These are phyloP conservation scores for Augochlorella aurata DNA, from an alignment of 2,888 invertebrate species.

Conservation along the genomic window DNA sequence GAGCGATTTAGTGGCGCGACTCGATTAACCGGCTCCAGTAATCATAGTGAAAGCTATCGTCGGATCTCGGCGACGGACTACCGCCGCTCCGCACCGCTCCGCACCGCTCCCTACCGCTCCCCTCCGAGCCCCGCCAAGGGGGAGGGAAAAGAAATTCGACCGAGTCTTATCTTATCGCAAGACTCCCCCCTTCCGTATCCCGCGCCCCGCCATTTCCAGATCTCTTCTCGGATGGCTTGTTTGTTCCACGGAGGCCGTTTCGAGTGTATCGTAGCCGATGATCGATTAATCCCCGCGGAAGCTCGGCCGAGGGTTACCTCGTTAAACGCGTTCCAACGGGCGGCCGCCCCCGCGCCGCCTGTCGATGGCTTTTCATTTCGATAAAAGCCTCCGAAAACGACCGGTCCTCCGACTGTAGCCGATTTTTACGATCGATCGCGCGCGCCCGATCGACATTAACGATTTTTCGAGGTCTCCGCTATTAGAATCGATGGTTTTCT, in stretches of 20 bases:
- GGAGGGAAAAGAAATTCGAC: conserved; percentile 38
- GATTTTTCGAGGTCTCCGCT: not conserved
- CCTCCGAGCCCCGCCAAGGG: not conserved
- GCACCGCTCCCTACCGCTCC: too few relatives aligned
- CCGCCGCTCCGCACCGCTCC: not conserved
- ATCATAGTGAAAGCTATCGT: conserved; percentile 63
- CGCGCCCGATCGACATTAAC: conserved; percentile 15
- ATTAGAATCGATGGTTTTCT: not conserved
- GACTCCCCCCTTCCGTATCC: not conserved
- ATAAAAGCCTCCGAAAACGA: conserved; percentile 34
- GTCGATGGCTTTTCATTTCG: conserved; percentile 48
- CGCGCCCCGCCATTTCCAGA: too few relatives aligned
- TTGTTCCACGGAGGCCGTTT: conserved; percentile 34
- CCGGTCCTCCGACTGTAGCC: not conserved
- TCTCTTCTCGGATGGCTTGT: not conserved
- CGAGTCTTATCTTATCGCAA: conserved; percentile 53
- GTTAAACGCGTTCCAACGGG: conserved; percentile 19
- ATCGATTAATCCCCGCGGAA: conserved; percentile 56
- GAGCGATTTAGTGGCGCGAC: conserved; percentile 56
- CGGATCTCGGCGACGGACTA: conserved; percentile 41
- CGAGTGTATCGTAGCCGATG: conserved; percentile 47
- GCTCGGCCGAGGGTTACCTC: conserved; percentile 23
- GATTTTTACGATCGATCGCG: conserved; percentile 26
- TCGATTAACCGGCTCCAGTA: conserved; percentile 56
- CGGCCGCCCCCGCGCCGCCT: not conserved